Conservation (phyloP, 2,888 invertebrate genomes). For the Cheilosia vulpina region DNA sequence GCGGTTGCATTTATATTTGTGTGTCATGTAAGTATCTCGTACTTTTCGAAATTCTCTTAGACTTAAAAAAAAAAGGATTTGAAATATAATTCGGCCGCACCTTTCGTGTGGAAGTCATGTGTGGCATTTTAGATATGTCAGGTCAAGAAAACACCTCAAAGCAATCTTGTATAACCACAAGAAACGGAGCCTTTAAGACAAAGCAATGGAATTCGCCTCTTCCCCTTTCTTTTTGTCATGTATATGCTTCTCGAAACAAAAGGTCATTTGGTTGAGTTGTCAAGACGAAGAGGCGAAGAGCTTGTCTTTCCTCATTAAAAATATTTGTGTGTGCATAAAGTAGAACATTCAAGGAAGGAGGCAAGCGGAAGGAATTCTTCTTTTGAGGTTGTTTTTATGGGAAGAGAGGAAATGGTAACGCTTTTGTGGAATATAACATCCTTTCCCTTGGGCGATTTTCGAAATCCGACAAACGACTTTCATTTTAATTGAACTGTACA, state of each 20-base stretch:
- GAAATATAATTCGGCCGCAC: too few relatives aligned
- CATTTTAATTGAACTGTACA: not conserved
- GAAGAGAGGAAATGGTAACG: not conserved
- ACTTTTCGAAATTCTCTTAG: too few relatives aligned
- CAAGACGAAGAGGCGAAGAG: not conserved
- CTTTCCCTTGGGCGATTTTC: not conserved
- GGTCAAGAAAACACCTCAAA: too few relatives aligned
- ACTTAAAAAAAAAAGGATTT: too few relatives aligned
- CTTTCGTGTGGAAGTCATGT: too few relatives aligned
- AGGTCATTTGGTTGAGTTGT: conserved; percentile 14
- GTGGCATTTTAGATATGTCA: too few relatives aligned
- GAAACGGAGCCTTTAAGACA: not conserved
- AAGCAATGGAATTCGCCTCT: not conserved
- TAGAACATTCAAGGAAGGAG: not conserved
- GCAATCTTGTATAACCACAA: too few relatives aligned
- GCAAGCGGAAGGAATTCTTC: not conserved
- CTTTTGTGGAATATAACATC: not conserved
- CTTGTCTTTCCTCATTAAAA: conserved; percentile 10
- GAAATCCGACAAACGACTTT: not conserved
- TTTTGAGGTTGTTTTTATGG: not conserved
- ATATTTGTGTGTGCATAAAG: not conserved
- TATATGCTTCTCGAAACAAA: not conserved
- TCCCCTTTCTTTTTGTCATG: too few relatives aligned
- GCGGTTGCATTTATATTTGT: too few relatives aligned
- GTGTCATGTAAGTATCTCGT: too few relatives aligned